Percentiles rank a stretch among this genome's conserved stretches.
These are phyloP conservation scores for Frieseomelitta varia DNA, from an alignment of 1,140 invertebrate genomes.

Conservation along the genomic window DNA sequence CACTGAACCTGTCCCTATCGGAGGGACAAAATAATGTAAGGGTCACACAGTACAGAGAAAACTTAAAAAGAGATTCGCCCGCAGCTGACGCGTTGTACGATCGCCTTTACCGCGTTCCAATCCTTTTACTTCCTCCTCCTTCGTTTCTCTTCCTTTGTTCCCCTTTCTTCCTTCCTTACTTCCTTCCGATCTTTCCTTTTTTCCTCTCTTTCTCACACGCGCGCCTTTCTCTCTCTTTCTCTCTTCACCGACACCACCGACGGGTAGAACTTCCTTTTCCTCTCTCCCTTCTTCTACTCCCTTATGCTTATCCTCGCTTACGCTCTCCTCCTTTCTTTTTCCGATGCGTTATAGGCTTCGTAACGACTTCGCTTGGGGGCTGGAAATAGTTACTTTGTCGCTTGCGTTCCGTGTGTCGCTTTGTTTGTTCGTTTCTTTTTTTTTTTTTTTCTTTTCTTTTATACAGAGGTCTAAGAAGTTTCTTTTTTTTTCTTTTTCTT, in stretches of 20 bases:
- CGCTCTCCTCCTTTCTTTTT: slow-evolving; percentile 8
- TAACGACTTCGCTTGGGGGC: slow-evolving; percentile 51
- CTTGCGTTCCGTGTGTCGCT: slow-evolving; percentile 42
- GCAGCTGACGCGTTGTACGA: slow-evolving; percentile 51
- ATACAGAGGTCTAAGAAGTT: slow-evolving; percentile 43
- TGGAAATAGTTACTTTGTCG: slow-evolving; percentile 57
- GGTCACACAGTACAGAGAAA: slow-evolving; percentile 73
- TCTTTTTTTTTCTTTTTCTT: neutral
- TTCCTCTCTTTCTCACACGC: slow-evolving; percentile 31
- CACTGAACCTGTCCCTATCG: slow-evolving; percentile 78
- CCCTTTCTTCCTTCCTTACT: neutral
- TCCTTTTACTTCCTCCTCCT: slow-evolving; percentile 12
- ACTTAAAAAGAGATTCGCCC: slow-evolving; percentile 67
- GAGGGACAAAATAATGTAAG: slow-evolving; percentile 80
- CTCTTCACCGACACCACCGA: neutral
- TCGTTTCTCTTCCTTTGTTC: neutral
- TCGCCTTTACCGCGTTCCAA: slow-evolving; percentile 43
- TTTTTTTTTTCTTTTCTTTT: slow-evolving; percentile 1
- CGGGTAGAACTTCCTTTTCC: slow-evolving; percentile 3
- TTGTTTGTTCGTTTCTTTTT: slow-evolving; percentile 25
- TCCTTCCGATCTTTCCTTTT: slow-evolving; percentile 9
- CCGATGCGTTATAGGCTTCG: slow-evolving; percentile 51
- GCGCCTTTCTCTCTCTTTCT: slow-evolving; percentile 28
- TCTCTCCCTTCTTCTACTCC: slow-evolving; percentile 34
- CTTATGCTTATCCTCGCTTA: slow-evolving; percentile 38